Base-by-base conservation (phyloP, 1,140 invertebrate species). In the Eumeta japonica region DNA sequence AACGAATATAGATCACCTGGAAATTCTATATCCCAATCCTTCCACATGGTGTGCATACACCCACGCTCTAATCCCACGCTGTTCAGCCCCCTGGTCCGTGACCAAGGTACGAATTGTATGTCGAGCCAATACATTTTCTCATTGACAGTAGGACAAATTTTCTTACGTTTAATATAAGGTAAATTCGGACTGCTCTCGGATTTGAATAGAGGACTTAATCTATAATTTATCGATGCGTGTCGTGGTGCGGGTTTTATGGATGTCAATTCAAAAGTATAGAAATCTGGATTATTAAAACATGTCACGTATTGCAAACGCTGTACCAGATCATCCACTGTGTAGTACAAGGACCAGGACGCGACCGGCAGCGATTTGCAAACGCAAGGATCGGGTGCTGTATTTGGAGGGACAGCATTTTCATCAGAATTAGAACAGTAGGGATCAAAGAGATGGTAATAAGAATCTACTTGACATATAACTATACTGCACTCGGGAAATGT, bases 1-100 rank as follows among this genome's bases (percentile, higher is more conserved):
- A 83, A 48, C 0, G 81, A 82, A 58, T 73, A 83, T 2, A 83
- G 48, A 34, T 82, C 79, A 1, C 77, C 75, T n/a, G 75, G 70
- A 45, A 81, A 82, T 57, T 83, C 81, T 2, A 82, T 74, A 45
- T 83, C 79, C 76, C 78, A 83, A 37, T 81, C 74, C 48, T 80
- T 79, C 70, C 80, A 64, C 56, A 67, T 55, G 1, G 75, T 68
- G 13, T 63, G 54, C 0, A 75, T 63, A 24, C 68, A 59, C 35
- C 64, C 65, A 38, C 78, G 62, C 13, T 71, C 63, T 10, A 74
- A 58, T 11, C 77, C 77, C 2, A 75, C 50, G 31, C 75, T 74
- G 40, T 79, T 80, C 2, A 58, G 45, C 2, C 62, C 46, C 41
- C 63, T 77, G 52, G 77, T 65, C 16, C 78, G 55, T 30, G 77